A percentile compares a stretch with the other conserved stretches of the same genome.
These are phyloP conservation scores for Leptinotarsa undecemlineata DNA, from an alignment of 1,140 invertebrate species.

Conservation along the genomic window DNA sequence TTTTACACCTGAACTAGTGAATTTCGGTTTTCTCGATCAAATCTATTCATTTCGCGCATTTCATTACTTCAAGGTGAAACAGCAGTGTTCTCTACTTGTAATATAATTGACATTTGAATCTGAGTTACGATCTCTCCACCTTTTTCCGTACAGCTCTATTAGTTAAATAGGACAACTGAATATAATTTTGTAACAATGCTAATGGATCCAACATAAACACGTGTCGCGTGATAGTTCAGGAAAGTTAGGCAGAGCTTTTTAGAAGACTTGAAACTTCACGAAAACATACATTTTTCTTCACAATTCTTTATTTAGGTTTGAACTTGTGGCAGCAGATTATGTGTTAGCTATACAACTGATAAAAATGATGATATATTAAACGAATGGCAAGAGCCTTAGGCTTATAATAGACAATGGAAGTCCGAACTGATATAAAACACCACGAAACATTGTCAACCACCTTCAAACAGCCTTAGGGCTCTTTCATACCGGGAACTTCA, in stretches of 20 bases:
- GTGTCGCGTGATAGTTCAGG: background rate
- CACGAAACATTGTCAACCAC: too few species aligned
- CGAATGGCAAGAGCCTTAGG: too few species aligned
- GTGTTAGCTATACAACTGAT: too few species aligned
- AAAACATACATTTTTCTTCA: too few species aligned
- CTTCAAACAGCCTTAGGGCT: too few species aligned
- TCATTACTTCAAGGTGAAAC: background rate
- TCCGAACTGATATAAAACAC: too few species aligned
- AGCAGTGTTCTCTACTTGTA: background rate
- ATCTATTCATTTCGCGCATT: background rate
- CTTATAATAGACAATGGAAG: too few species aligned
- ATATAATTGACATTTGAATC: slow-evolving; percentile 3
- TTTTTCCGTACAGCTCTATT: background rate
- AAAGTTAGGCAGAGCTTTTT: background rate
- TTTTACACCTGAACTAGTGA: background rate
- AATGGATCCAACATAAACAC: background rate
- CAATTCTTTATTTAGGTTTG: too few species aligned
- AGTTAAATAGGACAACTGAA: background rate
- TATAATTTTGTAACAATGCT: background rate
- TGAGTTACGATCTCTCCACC: background rate
- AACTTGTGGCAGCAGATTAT: too few species aligned
- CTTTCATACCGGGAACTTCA: too few species aligned
- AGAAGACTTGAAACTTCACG: too few species aligned
- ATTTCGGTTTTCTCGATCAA: background rate
- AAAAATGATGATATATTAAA: too few species aligned